phyloP scores from a whole-genome alignment of 2,888 invertebrate species.

The Copidosoma aretas region DNA sequence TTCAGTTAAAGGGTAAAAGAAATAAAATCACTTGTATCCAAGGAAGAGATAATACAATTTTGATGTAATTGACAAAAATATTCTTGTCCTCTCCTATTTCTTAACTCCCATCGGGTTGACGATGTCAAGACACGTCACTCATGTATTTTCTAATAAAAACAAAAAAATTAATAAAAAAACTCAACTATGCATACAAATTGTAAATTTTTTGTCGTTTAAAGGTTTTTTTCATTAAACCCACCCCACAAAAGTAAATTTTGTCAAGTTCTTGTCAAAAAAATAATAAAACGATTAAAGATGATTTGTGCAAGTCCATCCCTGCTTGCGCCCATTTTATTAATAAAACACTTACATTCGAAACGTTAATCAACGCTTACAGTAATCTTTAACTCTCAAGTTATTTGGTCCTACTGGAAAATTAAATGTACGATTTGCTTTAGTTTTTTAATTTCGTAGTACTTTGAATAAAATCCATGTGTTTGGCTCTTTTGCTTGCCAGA shows the following conservation, averaged over 20 bases:
- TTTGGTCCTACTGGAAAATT: slow-evolving; percentile 56
- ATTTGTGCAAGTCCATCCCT: slow-evolving; percentile 24
- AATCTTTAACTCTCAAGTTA: slow-evolving; percentile 45
- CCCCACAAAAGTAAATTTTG: slow-evolving; percentile 9
- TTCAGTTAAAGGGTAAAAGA: too few relatives aligned
- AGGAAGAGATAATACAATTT: too few relatives aligned
- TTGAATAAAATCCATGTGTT: slow-evolving; percentile 25
- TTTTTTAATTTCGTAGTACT: slow-evolving; percentile 20
- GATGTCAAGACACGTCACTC: not conserved
- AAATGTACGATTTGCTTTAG: slow-evolving; percentile 51
- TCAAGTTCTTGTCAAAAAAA: too few relatives aligned
- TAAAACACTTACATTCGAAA: slow-evolving; percentile 59
- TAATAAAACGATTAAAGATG: slow-evolving; percentile 28
- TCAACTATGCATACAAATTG: not conserved
- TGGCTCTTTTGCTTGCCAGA: slow-evolving; percentile 5
- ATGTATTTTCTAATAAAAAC: slow-evolving; percentile 33
- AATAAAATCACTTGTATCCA: too few relatives aligned
- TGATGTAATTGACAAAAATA: slow-evolving; percentile 2
- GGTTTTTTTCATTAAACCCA: too few relatives aligned
- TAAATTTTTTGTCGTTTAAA: slow-evolving; percentile 1
- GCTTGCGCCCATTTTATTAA: slow-evolving; percentile 53
- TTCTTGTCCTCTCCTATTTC: slow-evolving; percentile 9
- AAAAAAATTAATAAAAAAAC: too few relatives aligned
- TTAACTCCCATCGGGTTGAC: not conserved
- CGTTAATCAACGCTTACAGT: slow-evolving; percentile 49